Conservation (phyloP, 2,888 invertebrate genomes). For the Diaphora mendica region DNA sequence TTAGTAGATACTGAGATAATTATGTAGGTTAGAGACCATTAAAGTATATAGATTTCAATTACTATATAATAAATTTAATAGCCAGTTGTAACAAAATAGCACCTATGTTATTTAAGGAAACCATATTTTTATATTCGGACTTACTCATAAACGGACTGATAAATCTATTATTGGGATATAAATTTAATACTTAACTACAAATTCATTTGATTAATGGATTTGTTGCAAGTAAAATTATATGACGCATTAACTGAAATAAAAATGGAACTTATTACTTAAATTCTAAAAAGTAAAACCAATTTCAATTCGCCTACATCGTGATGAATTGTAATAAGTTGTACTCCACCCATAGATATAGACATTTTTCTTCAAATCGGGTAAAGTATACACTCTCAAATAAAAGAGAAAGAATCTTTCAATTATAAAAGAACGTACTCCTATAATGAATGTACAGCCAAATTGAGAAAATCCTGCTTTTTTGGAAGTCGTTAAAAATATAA, state of each 20-base stretch:
- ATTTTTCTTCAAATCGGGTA: no score
- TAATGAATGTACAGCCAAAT: neutral
- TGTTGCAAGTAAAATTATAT: slow-evolving; percentile 41
- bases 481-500: neutral
- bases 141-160: slow-evolving; percentile 44
- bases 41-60: slow-evolving; percentile 56
- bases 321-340: neutral
- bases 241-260: slow-evolving; percentile 3
- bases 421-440: no score
- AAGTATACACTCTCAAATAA: no score
- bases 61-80: slow-evolving; percentile 55
- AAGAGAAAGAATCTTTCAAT: no score
- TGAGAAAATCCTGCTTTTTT: neutral
- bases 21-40: slow-evolving; percentile 64
- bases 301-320: neutral
- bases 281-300: neutral
- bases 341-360: neutral
- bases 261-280: neutral
- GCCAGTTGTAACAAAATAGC: slow-evolving; percentile 44
- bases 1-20: slow-evolving; percentile 69
- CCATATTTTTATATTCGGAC: slow-evolving; percentile 44
- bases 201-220: slow-evolving; percentile 49
- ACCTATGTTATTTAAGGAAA: slow-evolving; percentile 45
- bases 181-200: slow-evolving; percentile 43
- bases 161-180: slow-evolving; percentile 41